These are phyloP conservation scores for Phymatocera aterrima DNA, from an alignment of 2,888 invertebrate genomes.

Conservation along the genomic window DNA sequence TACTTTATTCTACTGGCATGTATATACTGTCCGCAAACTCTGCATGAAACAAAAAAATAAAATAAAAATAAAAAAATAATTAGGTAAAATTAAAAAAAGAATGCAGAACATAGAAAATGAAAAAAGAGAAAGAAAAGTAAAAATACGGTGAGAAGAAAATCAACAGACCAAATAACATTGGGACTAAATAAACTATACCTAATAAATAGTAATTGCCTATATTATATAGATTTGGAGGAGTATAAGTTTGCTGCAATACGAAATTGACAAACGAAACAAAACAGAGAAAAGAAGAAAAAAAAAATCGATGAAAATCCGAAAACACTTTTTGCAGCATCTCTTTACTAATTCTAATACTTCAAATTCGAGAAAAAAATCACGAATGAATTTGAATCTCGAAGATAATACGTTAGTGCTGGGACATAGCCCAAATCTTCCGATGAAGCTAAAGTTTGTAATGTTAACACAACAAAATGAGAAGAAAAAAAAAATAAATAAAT, in stretches of 20 bases:
- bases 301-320: constrained; percentile 5
- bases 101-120: not conserved
- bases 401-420: no score
- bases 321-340: no score
- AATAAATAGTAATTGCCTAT: constrained; percentile 33
- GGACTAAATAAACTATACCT: constrained; percentile 54
- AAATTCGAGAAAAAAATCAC: constrained; percentile 17
- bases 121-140: no score
- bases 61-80: not conserved
- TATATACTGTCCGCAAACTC: constrained; percentile 3
- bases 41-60: not conserved
- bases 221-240: no score
- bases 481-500: not conserved
- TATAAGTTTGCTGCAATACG: constrained; percentile 35
- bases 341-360: constrained; percentile 56
- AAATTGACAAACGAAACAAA: not conserved
- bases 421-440: no score
- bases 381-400: no score
- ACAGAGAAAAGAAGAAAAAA: not conserved
- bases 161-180: constrained; percentile 59
- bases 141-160: no score
- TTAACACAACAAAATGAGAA: not conserved
- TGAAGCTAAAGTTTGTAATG: no score
- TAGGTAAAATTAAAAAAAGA: no score
- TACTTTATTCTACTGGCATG: not conserved